Base-by-base conservation (phyloP, 2,797 vertebrate species). In the Micromesistius poutassou region DNA sequence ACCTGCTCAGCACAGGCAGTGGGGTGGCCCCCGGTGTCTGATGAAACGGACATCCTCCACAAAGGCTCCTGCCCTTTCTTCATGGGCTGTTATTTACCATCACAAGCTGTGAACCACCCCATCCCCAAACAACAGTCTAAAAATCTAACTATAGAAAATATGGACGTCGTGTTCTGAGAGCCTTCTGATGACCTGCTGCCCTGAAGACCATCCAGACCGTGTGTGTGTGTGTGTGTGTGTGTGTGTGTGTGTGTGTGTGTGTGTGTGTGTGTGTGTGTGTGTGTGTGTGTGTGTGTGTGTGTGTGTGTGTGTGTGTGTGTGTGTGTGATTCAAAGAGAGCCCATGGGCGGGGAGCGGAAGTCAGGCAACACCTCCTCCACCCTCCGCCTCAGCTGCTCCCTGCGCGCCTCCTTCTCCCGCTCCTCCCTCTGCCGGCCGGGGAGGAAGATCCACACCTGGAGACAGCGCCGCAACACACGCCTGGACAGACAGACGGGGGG, bases 351-450 rank as follows among this genome's bases (percentile, higher is more conserved):
- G 0, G 73, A 77, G 79, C 81, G 90, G 87, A 98, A 99, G 86
- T 98, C 94, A 0, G 97, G 96, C 36, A 99, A 94, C 84, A 99
- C 95, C 87, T 96, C 94, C 0, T 94, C 84, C 71, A 99, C 97
- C 89, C 86, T 97, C 75, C 92, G 93, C 0, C 94, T 94, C 71
- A 99, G 93, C 78, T 89, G 90, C 70, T 95, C 89, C 83, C 95
- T 91, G 25, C 96, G 92, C 82, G 86, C 88, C 76, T 97, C 96
- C 86, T 91, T 95, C 82, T 90, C 84, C 72, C 90, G 93, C 82
- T 97, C 96, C 36, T 93, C 91, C 75, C 90, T 92, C 90, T 93
- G 90, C 81, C 93, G 77, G 74, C 82, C 71, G 0, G 94, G 95
- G 80, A 95, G 94, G 75, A 83, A 87, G 83, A 80, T 93, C 97